These are phyloP conservation scores for Teleogryllus oceanicus DNA, from an alignment of 2,888 invertebrate species.

Conservation along the genomic window DNA sequence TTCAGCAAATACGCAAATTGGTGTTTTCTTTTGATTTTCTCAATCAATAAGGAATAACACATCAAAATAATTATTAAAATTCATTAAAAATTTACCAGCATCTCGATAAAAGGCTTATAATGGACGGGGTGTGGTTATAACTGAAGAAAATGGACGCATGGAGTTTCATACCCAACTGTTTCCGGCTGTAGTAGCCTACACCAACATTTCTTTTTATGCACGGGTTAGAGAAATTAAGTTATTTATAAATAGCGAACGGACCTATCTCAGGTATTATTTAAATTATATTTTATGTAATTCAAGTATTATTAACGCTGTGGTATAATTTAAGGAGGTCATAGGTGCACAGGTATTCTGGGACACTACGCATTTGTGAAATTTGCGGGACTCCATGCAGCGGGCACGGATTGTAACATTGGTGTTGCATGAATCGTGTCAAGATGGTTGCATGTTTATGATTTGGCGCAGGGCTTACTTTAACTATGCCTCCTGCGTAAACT, in stretches of 20 bases:
- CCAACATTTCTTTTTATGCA: conserved; percentile 45
- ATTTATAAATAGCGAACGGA: conserved; percentile 43
- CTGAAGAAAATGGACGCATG: conserved; percentile 23
- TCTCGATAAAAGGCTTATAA: neutral
- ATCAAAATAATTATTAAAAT: neutral
- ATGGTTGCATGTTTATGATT: conserved; percentile 45
- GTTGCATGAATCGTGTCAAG: conserved; percentile 45
- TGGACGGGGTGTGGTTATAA: neutral
- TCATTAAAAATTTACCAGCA: neutral
- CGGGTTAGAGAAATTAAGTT: conserved; percentile 44
- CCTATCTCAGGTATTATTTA: conserved; percentile 40
- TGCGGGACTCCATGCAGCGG: conserved; percentile 37
- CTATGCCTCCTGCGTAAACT: conserved; percentile 20
- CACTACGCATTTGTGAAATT: conserved; percentile 34
- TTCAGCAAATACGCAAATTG: conserved; percentile 3
- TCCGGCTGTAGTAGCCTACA: conserved; percentile 43
- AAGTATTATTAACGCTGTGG: neutral
- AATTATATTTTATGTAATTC: conserved; percentile 23
- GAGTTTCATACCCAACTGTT: conserved; percentile 40
- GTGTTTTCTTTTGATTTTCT: neutral
- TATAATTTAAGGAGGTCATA: neutral
- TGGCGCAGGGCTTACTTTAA: conserved; percentile 42
- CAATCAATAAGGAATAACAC: neutral
- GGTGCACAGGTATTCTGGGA: conserved; percentile 25
- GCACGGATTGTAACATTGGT: conserved; percentile 40